A percentile compares a stretch with the other conserved stretches of the same genome.
These are phyloP conservation scores for Cryptus viduatorius DNA, from an alignment of 2,888 invertebrate genomes.

Conservation along the genomic window DNA sequence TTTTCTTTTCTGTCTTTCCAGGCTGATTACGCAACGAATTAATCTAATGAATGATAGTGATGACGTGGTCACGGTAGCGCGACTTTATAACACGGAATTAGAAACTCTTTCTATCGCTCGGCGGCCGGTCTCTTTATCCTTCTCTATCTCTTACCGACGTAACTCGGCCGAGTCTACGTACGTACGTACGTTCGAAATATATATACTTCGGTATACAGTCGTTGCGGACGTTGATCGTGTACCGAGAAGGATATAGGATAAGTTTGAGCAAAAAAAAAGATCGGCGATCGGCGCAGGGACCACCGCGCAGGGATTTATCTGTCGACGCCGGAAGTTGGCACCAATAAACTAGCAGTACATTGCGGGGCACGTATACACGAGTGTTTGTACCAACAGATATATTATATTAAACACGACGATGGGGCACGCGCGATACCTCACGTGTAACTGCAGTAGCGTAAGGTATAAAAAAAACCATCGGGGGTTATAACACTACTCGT, in stretches of 20 bases:
- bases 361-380: conserved; percentile 47
- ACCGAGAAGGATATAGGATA: conserved; percentile 35
- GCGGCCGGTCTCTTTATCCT: conserved; percentile 51
- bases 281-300: conserved; percentile 23
- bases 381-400: conserved; percentile 11
- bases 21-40: conserved; percentile 61
- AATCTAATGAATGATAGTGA: conserved; percentile 64
- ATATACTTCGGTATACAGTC: background rate
- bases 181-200: background rate
- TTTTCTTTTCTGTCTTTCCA: conserved; percentile 3
- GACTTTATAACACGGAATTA: conserved; percentile 66
- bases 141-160: conserved; percentile 46
- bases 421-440: conserved; percentile 65
- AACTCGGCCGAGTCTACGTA: conserved; percentile 16
- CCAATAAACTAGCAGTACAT: conserved; percentile 50
- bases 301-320: conserved; percentile 55
- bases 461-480: conserved; percentile 52
- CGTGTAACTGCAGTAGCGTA: conserved; percentile 36
- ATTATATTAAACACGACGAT: conserved; percentile 50
- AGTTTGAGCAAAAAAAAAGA: background rate
- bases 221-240: background rate
- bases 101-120: conserved; percentile 60
- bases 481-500: conserved; percentile 69
- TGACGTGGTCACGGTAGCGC: conserved; percentile 66
- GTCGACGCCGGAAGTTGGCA: conserved; percentile 60